Evolutionary conservation across 1,140 invertebrate genomes (phyloP).

Genomic region (Sycophaga agraensis): DNA sequence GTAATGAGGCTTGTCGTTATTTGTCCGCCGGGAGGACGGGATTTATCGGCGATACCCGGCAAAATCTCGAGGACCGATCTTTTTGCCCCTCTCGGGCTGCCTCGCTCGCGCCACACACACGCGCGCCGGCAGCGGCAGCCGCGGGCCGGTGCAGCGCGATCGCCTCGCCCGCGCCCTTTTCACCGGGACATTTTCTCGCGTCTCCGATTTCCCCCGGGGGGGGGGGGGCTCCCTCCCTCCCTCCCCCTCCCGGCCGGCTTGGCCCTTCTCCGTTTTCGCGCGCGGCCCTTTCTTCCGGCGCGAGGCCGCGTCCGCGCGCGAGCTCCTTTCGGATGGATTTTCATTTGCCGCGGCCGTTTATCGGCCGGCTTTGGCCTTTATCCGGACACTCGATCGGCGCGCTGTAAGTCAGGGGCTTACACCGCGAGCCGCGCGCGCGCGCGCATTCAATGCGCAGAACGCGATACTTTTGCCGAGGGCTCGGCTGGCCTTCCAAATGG

Average conservation of each 20-base stretch:
- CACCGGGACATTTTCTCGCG: neutral
- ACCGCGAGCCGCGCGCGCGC: too few relatives aligned
- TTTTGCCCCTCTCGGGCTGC: slow-evolving; percentile 27
- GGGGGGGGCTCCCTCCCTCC: neutral
- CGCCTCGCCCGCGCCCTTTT: slow-evolving; percentile 32
- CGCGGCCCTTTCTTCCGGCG: too few relatives aligned
- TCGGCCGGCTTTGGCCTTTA: neutral
- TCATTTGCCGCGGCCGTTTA: neutral
- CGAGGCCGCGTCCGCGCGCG: too few relatives aligned
- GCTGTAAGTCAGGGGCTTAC: neutral
- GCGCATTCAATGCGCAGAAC: too few relatives aligned
- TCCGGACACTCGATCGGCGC: neutral
- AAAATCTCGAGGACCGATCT: slow-evolving; percentile 51
- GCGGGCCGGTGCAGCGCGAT: too few relatives aligned
- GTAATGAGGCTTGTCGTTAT: slow-evolving; percentile 59
- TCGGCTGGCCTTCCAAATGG: neutral
- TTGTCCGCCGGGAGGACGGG: slow-evolving; percentile 48
- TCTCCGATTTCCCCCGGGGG: slow-evolving; percentile 15
- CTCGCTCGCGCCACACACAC: slow-evolving; percentile 20
- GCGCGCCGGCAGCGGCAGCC: too few relatives aligned
- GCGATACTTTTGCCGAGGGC: neutral
- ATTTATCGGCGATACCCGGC: slow-evolving; percentile 55
- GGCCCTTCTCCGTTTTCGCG: too few relatives aligned
- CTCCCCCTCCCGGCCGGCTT: neutral
- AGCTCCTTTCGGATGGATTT: too few relatives aligned